Evolutionary conservation across 2,113 vertebrate species (phyloP).

Genomic region (Aplodontia rufa): DNA sequence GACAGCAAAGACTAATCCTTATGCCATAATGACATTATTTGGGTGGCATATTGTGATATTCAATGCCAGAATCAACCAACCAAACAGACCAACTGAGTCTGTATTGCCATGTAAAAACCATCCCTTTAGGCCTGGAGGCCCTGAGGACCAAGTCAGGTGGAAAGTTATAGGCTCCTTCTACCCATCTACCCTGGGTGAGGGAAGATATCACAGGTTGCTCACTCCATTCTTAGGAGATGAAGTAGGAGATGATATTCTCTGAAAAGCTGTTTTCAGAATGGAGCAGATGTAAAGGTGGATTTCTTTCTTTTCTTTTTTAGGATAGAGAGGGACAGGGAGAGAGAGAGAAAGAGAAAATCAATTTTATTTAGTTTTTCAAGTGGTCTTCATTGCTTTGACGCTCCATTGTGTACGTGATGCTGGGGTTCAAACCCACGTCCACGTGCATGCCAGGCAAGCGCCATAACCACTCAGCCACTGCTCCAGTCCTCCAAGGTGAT

Average conservation of each 20-base stretch:
- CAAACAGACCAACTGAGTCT: not conserved
- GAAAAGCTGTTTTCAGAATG: not conserved
- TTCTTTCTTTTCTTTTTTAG: no score
- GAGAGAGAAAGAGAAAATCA: no score
- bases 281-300: no score
- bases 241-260: not conserved
- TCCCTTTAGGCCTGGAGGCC: not conserved
- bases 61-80: not conserved
- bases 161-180: not conserved
- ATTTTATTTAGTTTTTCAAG: no score
- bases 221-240: not conserved
- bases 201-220: not conserved
- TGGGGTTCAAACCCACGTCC: no score
- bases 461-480: no score
- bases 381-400: no score
- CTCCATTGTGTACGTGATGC: no score
- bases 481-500: not conserved
- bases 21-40: not conserved
- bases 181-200: rapidly evolving
- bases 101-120: not conserved
- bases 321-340: no score
- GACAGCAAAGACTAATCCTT: not conserved
- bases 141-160: not conserved
- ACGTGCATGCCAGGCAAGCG: no score
- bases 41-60: not conserved